Base-by-base conservation (phyloP, 2,113 vertebrate genomes). In the Triplophysa dalaica region DNA sequence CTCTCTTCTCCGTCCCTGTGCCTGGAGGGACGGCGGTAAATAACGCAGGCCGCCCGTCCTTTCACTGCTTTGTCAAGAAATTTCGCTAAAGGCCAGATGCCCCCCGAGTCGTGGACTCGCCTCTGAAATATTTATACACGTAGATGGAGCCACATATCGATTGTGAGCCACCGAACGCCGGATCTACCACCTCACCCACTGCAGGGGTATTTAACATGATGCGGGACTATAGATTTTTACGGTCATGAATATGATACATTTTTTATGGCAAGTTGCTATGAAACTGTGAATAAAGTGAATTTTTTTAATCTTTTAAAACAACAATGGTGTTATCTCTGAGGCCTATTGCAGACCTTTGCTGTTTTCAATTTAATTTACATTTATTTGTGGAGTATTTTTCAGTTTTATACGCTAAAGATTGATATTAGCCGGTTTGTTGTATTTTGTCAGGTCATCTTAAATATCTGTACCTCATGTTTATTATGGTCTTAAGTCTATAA, bases 81-180 rank as follows among this genome's bases (percentile, higher is more conserved):
- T 21, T 58, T 58, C 21, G 12, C 41, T 33, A 79, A 79, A 68
- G 50, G 67, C 52, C 66, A 79, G n/a, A 10, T 16, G 14, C 56
- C 66, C 66, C 38, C 41, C 58, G 11, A 62, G 41, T 41, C 22
- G 7, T 41, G 33, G 11, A 22, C 17, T 48, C 52, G 1, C 16
- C 7, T 80, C 12, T 80, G 29, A 80, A 72, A 65, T 73, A 73
- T 72, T 56, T 12, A 80, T 65, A 61, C 33, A 41, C 29, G 41
- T 58, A 58, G n/a, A 58, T n/a, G 19, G n/a, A 73, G 41, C 58
- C 58, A 19, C 67, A 50, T 58, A 58, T 58, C 8, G 54, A 58
- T 58, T 58, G 14, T 58, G 10, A 19, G 21, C 17, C 58, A 19
- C 72, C 45, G 26, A 75, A n/a, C 17, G 11, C 14, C 16, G 22